Evolutionary conservation across 2,113 vertebrate genomes (phyloP), one percentile per base, ranked within the genome.

Genomic region (Carollia perspicillata): DNA sequence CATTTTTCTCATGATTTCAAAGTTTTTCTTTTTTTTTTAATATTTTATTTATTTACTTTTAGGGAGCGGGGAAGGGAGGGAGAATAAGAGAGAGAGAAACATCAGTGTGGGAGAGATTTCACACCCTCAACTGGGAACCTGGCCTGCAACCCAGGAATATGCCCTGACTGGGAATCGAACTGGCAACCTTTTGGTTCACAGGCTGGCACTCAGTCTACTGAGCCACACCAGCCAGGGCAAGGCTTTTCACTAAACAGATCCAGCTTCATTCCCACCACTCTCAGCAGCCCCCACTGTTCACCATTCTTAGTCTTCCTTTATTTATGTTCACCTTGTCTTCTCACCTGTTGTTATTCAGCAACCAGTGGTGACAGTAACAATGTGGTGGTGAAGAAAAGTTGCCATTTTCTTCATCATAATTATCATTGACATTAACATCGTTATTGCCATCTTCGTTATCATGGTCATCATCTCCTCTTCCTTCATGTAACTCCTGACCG

Each of bases 241-340:
- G 22, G 13, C 10, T 63, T 71, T 47, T 51, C 40, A 40, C n/a
- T 18, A 44, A 16, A 60, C 33, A 84, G 35, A 26, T 47, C n/a
- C 65, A 71, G 47, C 33, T 11, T 20, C 23, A 13, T 60, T 78
- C 40, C 55, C 40, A 44, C 37, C 49, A 33, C 8, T 33, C 35
- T 75, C 28, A 6, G 1, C 14, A 53, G 26, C 55, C 44, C 49
- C 17, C 42, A 88, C 30, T 22, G 22, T 28, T 66, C 40, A 33
- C 49, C 30, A 0, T 40, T 0, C 16, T 47, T 3, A 1, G 13
- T 26, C 23, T 51, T n/a, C 28, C 49, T 26, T 35, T n/a, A 2
- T 40, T 66, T 44, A 6, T 44, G 0, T 42, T 89, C 37, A 9
- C 42, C 44, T 65, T 30, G 28, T 77, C 28, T 71, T 51, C 47